Evolutionary conservation across 2,113 vertebrate genomes (phyloP).

Genomic region (Madoqua kirkii): DNA sequence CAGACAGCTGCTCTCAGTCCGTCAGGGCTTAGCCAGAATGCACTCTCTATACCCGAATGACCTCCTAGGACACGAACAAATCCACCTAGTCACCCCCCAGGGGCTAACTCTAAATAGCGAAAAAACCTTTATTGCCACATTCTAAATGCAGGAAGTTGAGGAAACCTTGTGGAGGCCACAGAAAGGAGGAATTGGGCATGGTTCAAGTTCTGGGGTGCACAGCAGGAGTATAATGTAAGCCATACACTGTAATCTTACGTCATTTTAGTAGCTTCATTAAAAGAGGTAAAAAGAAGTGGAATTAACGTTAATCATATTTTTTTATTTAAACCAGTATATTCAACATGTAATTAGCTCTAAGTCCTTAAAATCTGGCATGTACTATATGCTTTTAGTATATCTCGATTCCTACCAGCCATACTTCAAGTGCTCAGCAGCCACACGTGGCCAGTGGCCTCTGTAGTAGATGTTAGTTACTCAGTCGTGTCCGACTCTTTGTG

Average conservation of each 20-base stretch:
- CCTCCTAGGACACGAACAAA: neutral
- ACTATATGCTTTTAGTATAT: fast-evolving
- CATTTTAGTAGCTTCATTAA: neutral
- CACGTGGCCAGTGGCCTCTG: neutral
- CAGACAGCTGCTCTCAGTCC: neutral
- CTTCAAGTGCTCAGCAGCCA: neutral
- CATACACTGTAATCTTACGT: neutral
- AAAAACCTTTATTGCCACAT: neutral
- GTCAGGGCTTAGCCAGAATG: neutral
- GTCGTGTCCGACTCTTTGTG: neutral
- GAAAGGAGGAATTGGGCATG: fast-evolving
- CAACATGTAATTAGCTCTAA: neutral
- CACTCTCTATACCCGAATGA: neutral
- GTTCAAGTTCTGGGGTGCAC: neutral
- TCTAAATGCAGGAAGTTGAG: neutral
- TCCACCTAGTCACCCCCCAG: too few species aligned
- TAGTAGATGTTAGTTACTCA: neutral
- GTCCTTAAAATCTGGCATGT: neutral
- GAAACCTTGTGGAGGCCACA: neutral
- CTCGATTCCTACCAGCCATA: neutral
- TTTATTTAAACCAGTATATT: neutral
- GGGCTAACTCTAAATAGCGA: neutral
- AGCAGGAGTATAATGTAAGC: neutral
- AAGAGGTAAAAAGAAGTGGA: neutral
- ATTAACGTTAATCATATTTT: neutral